Percentiles rank a stretch among this genome's conserved stretches.
phyloP scores from a whole-genome alignment of 2,888 invertebrate genomes.

The Creontiades dilutus region DNA sequence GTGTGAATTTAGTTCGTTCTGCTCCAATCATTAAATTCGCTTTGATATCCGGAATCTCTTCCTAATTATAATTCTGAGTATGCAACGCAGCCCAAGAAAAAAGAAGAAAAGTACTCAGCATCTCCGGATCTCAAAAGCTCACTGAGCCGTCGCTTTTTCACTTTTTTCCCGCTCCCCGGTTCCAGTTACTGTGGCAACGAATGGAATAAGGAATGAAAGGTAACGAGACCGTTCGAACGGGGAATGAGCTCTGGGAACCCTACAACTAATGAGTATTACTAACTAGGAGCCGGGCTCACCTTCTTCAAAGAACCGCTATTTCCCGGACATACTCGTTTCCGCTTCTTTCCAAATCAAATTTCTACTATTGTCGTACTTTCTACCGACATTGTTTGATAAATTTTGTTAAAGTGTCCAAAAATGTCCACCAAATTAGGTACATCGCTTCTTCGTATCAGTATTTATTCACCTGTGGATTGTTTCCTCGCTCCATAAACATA shows the following conservation, averaged over 20 bases:
- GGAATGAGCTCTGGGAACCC: neutral
- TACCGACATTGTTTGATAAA: neutral
- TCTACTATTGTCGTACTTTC: neutral
- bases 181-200: conserved; percentile 1
- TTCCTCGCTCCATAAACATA: no score
- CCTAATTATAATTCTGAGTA: no score
- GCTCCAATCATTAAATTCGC: no score
- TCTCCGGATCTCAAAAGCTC: neutral
- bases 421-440: no score
- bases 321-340: neutral
- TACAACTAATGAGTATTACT: conserved; percentile 4
- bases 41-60: no score
- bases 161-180: neutral
- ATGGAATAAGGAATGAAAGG: conserved; percentile 3
- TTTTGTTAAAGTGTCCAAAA: no score
- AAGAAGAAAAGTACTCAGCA: no score
- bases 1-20: no score
- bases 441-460: no score
- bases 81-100: no score
- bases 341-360: neutral
- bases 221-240: neutral
- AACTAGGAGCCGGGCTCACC: neutral
- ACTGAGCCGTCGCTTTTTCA: neutral
- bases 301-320: neutral
- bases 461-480: no score